A percentile compares a stretch with the other conserved stretches of the same genome.
Conservation (phyloP, 2,797 vertebrate genomes). For the Galaxias olidus region DNA sequence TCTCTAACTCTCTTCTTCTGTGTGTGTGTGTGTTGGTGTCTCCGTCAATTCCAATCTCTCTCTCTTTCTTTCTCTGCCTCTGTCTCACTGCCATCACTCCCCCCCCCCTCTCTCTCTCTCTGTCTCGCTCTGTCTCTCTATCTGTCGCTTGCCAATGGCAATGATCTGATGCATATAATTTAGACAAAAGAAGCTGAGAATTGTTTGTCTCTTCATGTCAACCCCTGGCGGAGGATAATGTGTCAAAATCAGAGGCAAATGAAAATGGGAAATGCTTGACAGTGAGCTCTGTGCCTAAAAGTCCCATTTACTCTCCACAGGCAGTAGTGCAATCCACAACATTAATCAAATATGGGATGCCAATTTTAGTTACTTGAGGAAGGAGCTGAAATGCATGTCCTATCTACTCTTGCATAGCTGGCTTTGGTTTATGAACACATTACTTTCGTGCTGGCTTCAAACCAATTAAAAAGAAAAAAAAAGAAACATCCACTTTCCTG, state of each 20-base stretch:
- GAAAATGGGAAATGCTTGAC: slow-evolving; percentile 64
- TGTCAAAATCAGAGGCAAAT: slow-evolving; percentile 70
- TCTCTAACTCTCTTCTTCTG: slow-evolving; percentile 28
- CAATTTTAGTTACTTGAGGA: slow-evolving; percentile 32
- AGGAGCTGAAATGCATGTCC: slow-evolving; percentile 45
- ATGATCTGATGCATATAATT: slow-evolving; percentile 70
- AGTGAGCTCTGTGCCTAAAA: slow-evolving; percentile 51
- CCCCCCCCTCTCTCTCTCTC: slow-evolving; percentile 18
- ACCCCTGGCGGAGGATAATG: slow-evolving; percentile 51
- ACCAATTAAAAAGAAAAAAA: slow-evolving; percentile 31
- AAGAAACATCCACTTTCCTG: slow-evolving; percentile 22
- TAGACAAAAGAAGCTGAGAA: slow-evolving; percentile 62
- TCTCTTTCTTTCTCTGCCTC: slow-evolving; percentile 10
- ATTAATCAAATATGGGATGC: slow-evolving; percentile 44
- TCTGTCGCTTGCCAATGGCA: slow-evolving; percentile 51
- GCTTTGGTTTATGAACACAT: slow-evolving; percentile 40
- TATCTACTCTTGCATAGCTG: slow-evolving; percentile 42
- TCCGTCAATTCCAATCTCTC: background rate
- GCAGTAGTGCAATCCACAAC: slow-evolving; percentile 33
- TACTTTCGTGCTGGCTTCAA: slow-evolving; percentile 26
- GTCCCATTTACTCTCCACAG: slow-evolving; percentile 43
- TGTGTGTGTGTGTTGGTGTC: too few relatives aligned
- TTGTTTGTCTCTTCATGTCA: slow-evolving; percentile 59
- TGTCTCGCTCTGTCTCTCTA: slow-evolving; percentile 35
- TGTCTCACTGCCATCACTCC: slow-evolving; percentile 18